These are phyloP conservation scores for Drosophila mojavensis DNA, from an alignment of 1,140 invertebrate genomes.

Conservation along the genomic window DNA sequence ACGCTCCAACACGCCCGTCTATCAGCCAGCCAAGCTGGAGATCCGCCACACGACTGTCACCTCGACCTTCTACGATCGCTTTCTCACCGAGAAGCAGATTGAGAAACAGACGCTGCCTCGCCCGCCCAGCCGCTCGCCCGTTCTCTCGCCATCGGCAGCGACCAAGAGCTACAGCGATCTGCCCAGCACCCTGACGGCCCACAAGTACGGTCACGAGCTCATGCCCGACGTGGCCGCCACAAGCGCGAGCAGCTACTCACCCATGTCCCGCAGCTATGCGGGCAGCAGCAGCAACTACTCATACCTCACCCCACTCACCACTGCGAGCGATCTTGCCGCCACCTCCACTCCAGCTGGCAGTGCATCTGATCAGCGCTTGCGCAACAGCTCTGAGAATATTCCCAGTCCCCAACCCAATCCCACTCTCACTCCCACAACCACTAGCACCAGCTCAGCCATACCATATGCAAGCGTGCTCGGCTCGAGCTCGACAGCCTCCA, in stretches of 20 bases:
- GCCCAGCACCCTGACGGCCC: slow-evolving; percentile 7
- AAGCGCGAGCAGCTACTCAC: slow-evolving; percentile 23
- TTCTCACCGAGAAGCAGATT: slow-evolving; percentile 78
- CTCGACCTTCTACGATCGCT: slow-evolving; percentile 83
- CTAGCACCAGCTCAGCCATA: background rate
- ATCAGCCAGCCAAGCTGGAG: slow-evolving; percentile 77
- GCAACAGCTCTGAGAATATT: slow-evolving; percentile 49
- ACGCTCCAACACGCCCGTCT: slow-evolving; percentile 56
- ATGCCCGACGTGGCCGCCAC: slow-evolving; percentile 17
- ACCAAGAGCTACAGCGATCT: slow-evolving; percentile 69
- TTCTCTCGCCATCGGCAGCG: slow-evolving; percentile 65
- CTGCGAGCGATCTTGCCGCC: background rate
- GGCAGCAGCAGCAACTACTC: slow-evolving; percentile 50
- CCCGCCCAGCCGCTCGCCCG: slow-evolving; percentile 67
- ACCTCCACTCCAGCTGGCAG: slow-evolving; percentile 16
- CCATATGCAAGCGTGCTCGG: slow-evolving; percentile 27
- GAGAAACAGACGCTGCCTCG: slow-evolving; percentile 68
- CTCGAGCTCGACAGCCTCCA: slow-evolving; percentile 12
- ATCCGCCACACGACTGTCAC: slow-evolving; percentile 83
- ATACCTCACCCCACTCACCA: slow-evolving; percentile 49
- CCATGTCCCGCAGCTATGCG: slow-evolving; percentile 50
- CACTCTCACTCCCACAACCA: slow-evolving; percentile 4
- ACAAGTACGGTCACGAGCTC: slow-evolving; percentile 22
- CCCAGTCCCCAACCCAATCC: background rate
- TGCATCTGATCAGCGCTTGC: slow-evolving; percentile 52